These are phyloP conservation scores for Bos taurus DNA, from an alignment of 2,113 vertebrate genomes.

Conservation along the genomic window ARS-UCD2.0 NC_037338.1:33899001-33899500, in stretches of 20 bases:
- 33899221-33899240: too few relatives aligned
- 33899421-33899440: neutral
- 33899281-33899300: too few relatives aligned
- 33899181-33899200: neutral
- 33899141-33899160: neutral
- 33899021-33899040: too few relatives aligned
- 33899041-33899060: too few relatives aligned
- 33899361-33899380: neutral
- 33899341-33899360: neutral
- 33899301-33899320: too few relatives aligned
- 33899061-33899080: neutral
- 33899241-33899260: too few relatives aligned
- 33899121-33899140: neutral
- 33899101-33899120: neutral
- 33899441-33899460: neutral
- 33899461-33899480: neutral
- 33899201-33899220: neutral
- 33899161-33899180: neutral
- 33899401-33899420: neutral
- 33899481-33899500: too few relatives aligned
- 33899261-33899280: too few relatives aligned
- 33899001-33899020: too few relatives aligned
- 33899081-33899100: neutral
- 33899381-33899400: neutral
- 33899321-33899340: too few relatives aligned